Percentiles rank a stretch among this genome's conserved stretches.
These are phyloP conservation scores for Xiphydria camelus DNA, from an alignment of 2,888 invertebrate species.

Conservation along the genomic window DNA sequence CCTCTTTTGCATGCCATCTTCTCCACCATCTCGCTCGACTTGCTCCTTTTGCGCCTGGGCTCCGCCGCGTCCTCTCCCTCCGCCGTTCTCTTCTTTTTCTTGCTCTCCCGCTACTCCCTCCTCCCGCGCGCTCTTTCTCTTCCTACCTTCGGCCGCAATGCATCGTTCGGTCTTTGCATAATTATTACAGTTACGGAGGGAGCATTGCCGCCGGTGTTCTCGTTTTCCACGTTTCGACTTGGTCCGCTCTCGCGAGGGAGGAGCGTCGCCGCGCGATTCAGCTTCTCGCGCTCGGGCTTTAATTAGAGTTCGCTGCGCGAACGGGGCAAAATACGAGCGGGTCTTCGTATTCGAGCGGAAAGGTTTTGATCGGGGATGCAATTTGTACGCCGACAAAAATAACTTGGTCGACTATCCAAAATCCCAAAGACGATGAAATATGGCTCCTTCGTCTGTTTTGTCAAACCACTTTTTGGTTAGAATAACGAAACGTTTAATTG, in stretches of 20 bases:
- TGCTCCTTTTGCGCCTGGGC: constrained; percentile 40
- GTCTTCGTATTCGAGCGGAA: too few relatives aligned
- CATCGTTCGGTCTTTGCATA: constrained; percentile 52
- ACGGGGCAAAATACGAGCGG: too few relatives aligned
- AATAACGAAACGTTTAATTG: too few relatives aligned
- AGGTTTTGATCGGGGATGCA: too few relatives aligned
- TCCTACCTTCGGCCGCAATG: constrained; percentile 30
- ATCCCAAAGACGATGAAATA: too few relatives aligned
- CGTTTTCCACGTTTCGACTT: not conserved
- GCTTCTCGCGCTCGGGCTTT: too few relatives aligned
- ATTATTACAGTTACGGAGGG: constrained; percentile 43
- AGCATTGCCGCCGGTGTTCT: not conserved
- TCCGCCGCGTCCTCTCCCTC: constrained; percentile 25
- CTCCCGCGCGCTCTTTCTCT: constrained; percentile 10
- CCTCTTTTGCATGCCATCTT: constrained; percentile 58
- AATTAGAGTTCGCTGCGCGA: not conserved
- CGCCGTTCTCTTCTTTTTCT: constrained; percentile 11
- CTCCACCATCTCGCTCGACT: constrained; percentile 53
- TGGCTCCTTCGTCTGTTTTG: too few relatives aligned
- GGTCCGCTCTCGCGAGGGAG: too few relatives aligned
- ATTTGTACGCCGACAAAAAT: too few relatives aligned
- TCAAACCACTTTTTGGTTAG: too few relatives aligned
- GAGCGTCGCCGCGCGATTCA: too few relatives aligned
- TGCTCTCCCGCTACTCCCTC: constrained; percentile 6
- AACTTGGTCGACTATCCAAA: too few relatives aligned